Evolutionary conservation across 2,113 vertebrate genomes (phyloP), one percentile per base, ranked within the genome.

Genomic region (Ailuropoda melanoleuca): DNA sequence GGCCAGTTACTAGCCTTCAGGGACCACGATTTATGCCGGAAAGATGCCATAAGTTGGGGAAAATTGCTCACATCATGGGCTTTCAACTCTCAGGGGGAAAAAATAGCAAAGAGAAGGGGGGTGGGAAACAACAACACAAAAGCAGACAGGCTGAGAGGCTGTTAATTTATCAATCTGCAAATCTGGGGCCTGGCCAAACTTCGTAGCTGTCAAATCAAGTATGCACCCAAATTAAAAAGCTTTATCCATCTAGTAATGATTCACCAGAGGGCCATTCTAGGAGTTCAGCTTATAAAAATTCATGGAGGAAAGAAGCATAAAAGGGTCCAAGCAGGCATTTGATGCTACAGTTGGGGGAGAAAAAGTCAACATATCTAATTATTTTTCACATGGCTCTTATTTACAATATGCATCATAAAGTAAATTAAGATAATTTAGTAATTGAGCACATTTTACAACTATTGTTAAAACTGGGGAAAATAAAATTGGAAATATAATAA

Each of bases 161-260:
- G 97, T 85, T 97, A 94, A 95, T 92, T 96, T 96, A 97, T 98
- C 93, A 97, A 92, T 98, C 95, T 97, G 97, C 64, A 96, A 92
- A 93, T 64, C 97, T 97, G 98, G 92, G 80, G 66, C 94, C 84
- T 50, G 43, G 92, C 94, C 97, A 97, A 29, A 88, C 58, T 96
- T 34, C 1, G 91, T 62, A 91, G 86, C 97, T 98, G 89, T 97
- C 96, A 97, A 95, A 96, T 90, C 64, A 82, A 95, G 66, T 66
- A 91, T 81, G 81, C 12, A 23, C 58, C 84, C 92, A 95, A 96
- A 94, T 94, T 94, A 91, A 92, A 92, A 96, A 70, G 72, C 64
- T 94, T 64, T 74, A n/a, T 94, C 24, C 53, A 23, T 58, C 58
- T 96, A 94, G 50, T 83, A 89, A 96, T 93, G 97, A 95, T 88